Evolutionary conservation across 1,140 invertebrate species (phyloP), one percentile per base, ranked within the genome.

Genomic region (Drosophila dunni): DNA sequence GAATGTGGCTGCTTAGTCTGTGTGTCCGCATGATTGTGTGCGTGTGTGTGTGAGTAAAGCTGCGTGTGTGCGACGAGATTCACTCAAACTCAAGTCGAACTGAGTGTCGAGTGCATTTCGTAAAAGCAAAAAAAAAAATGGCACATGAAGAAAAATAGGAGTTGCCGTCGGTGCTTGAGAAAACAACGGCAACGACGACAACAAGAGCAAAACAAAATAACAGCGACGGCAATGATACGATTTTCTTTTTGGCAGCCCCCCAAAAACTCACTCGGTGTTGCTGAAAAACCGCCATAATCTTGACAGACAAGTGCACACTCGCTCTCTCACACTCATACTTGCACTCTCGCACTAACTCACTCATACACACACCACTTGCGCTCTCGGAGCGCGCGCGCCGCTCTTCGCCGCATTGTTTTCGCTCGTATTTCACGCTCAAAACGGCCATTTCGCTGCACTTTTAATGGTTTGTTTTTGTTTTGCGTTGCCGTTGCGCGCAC

Each of bases 111-210:
- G 57, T 71, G 63, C 58, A 58, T 24, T 5, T 38, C 60, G 50
- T 29, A 69, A 75, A 46, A 51, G 29, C 38, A 69, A 71, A 77
- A 73, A 75, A 73, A 75, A 75, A 77, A 83, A 89, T 80, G 80
- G 80, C 74, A 89, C 69, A 88, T 78, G 82, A 88, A 84, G 84
- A 84, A 84, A 88, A 89, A 89, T 89, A 89, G 84, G 84, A 89
- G 84, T 89, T 89, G 85, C 84, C 84, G 84, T 90, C 78, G 78
- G 75, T 70, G 48, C 68, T 72, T 71, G 67, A 75, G 67, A 44
- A 58, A 63, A 42, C 70, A 36, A 62, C 46, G n/a, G 45, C 33
- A 54, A 42, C 50, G 38, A 38, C 64, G 51, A 20, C 42, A 57
- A 42, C 51, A 48, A 33, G 24, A 29, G 24, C 24, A 29, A 29